These are phyloP conservation scores for Pteruthius melanotis DNA, from an alignment of 2,113 vertebrate genomes.

Conservation along the genomic window DNA sequence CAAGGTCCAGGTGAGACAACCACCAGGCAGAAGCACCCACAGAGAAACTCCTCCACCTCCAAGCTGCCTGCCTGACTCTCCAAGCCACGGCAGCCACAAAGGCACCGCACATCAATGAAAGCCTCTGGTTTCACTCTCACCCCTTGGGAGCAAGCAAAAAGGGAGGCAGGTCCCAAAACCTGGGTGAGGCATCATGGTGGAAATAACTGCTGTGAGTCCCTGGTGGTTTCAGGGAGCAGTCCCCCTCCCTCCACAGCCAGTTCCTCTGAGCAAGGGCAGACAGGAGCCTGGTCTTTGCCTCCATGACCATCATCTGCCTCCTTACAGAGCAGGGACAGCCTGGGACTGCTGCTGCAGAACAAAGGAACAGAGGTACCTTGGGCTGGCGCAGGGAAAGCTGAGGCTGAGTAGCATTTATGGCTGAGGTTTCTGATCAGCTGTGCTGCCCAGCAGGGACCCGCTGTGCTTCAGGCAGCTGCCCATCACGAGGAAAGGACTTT, in stretches of 20 bases:
- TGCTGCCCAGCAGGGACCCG: neutral
- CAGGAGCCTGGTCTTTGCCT: neutral
- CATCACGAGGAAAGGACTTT: neutral
- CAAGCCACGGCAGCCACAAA: neutral
- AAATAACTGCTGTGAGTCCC: neutral
- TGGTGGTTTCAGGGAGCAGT: neutral
- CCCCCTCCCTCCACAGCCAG: neutral
- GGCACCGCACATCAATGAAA: rapidly evolving
- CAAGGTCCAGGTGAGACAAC: neutral
- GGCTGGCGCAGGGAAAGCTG: neutral
- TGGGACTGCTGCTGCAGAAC: neutral
- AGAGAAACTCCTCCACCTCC: neutral
- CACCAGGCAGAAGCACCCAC: neutral
- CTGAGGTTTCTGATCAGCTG: neutral
- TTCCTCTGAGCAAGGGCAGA: rapidly evolving
- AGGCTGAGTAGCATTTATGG: rapidly evolving
- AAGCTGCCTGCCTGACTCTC: neutral
- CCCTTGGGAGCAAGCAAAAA: neutral
- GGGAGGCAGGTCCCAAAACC: neutral
- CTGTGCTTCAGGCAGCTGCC: neutral
- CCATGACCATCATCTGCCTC: neutral
- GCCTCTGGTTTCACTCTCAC: neutral
- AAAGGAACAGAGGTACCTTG: neutral
- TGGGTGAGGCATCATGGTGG: rapidly evolving
- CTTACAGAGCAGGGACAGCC: neutral